phyloP scores from a whole-genome alignment of 2,888 invertebrate species.

The Pilophorus perplexus region DNA sequence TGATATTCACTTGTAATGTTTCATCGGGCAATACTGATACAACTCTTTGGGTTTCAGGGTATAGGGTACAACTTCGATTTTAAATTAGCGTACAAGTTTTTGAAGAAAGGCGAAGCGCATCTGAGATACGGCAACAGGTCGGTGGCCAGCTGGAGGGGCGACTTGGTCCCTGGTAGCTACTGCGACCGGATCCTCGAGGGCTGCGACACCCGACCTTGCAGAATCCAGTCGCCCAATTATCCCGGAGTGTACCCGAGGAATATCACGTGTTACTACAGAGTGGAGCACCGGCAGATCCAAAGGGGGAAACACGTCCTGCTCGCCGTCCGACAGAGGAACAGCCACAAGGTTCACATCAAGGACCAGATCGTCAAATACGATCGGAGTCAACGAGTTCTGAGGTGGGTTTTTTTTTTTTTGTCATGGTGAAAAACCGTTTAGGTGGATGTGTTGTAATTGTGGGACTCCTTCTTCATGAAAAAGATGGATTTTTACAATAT shows the following conservation, averaged over 20 bases:
- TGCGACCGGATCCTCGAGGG: slow-evolving; percentile 78
- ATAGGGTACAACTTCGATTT: slow-evolving; percentile 79
- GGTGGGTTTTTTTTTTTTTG: slow-evolving; percentile 54
- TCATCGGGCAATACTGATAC: too few relatives aligned
- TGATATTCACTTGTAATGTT: too few relatives aligned
- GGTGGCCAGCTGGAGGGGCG: slow-evolving; percentile 71
- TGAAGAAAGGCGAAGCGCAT: slow-evolving; percentile 70
- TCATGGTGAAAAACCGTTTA: background rate
- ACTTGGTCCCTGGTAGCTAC: slow-evolving; percentile 70
- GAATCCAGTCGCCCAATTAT: slow-evolving; percentile 85
- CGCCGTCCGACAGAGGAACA: slow-evolving; percentile 72
- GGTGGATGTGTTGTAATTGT: too few relatives aligned
- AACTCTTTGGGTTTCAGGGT: too few relatives aligned
- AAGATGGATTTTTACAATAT: background rate
- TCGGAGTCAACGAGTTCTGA: slow-evolving; percentile 69
- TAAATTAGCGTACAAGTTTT: slow-evolving; percentile 79
- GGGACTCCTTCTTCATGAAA: background rate
- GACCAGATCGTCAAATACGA: slow-evolving; percentile 75
- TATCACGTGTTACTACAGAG: slow-evolving; percentile 75
- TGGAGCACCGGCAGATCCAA: slow-evolving; percentile 60
- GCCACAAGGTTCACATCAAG: slow-evolving; percentile 75
- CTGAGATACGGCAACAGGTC: slow-evolving; percentile 74
- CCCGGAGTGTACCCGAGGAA: slow-evolving; percentile 86
- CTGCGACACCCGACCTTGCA: slow-evolving; percentile 68
- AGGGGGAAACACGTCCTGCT: slow-evolving; percentile 72